Evolutionary conservation across 2,113 vertebrate species (phyloP), one percentile per base, ranked within the genome.

Genomic region (Heptranchias perlo): DNA sequence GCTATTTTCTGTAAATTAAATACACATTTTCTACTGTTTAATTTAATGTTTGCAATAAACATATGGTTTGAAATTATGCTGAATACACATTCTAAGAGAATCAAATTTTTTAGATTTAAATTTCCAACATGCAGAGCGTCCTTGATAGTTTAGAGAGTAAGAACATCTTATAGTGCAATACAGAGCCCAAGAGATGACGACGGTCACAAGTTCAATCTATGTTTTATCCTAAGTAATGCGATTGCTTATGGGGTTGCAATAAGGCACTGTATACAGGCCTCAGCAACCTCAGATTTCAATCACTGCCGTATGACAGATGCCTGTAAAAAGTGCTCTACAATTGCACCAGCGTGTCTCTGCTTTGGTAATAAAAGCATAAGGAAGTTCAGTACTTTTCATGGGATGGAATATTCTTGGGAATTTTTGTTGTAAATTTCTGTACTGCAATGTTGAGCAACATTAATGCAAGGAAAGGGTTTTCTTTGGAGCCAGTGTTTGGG

Each of bases 1-100:
- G 94, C 94, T 95, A 95, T 95, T 95, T 94, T 95, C 94, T 95
- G 94, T 95, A 95, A 95, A 95, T 95, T 95, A 95, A 95, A 95
- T 95, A 69, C 94, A 67, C 94, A 73, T 95, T 95, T 95, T 95
- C 94, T 95, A 95, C 94, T 69, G 94, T 95, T 95, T 95, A 95
- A 95, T 95, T 95, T 95, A 95, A 95, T 95, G 94, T 69, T 95
- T 95, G 64, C 94, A 95, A 95, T 95, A 95, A 95, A 95, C 94
- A 95, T 52, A 91, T 73, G 39, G 44, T 95, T 95, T 95, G 65
- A 95, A 95, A 69, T 95, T 95, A 69, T 18, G 47, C 25, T 1
- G 7, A 31, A 14, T 87, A 62, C 14, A 39, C 4, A 3, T 82
- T 82, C 78, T 21, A 82, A n/a, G 39, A 54, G 58, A 92, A 62